These are phyloP conservation scores for Alectura lathami DNA, from an alignment of 2,113 vertebrate genomes.

Conservation along the genomic window DNA sequence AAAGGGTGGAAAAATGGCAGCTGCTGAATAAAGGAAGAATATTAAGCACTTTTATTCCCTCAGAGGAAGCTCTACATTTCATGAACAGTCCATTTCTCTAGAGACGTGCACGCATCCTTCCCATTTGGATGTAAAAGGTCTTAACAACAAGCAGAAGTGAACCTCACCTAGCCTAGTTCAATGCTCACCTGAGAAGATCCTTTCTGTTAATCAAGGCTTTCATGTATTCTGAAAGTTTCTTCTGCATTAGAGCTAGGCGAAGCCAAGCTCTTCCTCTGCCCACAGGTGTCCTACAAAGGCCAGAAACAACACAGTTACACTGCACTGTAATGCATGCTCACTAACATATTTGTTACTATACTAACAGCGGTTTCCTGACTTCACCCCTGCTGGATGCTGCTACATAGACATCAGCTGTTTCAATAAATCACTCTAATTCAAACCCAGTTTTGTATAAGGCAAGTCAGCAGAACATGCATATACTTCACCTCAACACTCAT, in stretches of 20 bases:
- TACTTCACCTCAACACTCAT: neutral
- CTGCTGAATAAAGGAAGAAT: neutral
- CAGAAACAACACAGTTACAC: neutral
- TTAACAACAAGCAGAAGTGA: neutral
- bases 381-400: neutral
- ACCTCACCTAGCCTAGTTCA: neutral
- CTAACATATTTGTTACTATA: neutral
- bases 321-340: neutral
- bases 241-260: conserved; percentile 96
- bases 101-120: neutral
- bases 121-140: no score
- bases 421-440: neutral
- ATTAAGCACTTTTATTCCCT: neutral
- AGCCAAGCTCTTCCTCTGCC: conserved; percentile 97
- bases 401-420: neutral
- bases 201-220: conserved; percentile 98
- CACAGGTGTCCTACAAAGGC: conserved; percentile 86
- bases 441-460: neutral
- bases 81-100: neutral
- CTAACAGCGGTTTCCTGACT: neutral
- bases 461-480: neutral
- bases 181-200: conserved; percentile 92
- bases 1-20: neutral
- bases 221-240: conserved; percentile 99
- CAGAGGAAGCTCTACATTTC: neutral